These are phyloP conservation scores for Notiomystis cincta DNA, from an alignment of 2,113 vertebrate species.

Conservation along the genomic window DNA sequence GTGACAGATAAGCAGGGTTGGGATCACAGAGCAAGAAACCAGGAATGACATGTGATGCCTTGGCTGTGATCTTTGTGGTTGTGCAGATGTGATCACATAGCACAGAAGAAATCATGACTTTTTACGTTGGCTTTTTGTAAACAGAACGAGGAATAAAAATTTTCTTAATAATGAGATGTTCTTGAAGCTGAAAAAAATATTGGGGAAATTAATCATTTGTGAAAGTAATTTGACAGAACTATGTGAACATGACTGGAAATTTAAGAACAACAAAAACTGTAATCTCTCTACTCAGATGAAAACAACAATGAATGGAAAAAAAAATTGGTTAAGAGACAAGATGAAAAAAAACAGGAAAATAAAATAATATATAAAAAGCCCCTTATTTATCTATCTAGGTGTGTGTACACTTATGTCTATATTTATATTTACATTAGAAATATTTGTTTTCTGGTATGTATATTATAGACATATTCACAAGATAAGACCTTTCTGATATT, in stretches of 20 bases:
- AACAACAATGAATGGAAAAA: background rate
- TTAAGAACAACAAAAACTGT: background rate
- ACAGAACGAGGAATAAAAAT: background rate
- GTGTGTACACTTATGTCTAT: background rate
- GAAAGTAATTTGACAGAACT: background rate
- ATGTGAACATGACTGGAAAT: background rate
- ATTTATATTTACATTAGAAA: background rate
- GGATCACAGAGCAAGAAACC: background rate
- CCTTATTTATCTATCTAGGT: background rate
- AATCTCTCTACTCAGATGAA: background rate
- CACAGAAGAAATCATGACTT: background rate
- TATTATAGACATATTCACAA: background rate
- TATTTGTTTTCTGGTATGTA: background rate
- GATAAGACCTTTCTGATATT: background rate
- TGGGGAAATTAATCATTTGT: background rate
- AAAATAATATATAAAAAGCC: background rate
- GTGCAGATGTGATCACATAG: background rate
- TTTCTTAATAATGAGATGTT: background rate
- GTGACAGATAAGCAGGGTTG: background rate
- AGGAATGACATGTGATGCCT: rapidly evolving
- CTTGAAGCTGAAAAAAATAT: background rate
- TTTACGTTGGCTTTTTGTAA: rapidly evolving
- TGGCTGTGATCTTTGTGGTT: background rate
- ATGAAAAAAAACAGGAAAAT: background rate
- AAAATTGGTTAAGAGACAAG: background rate